Conservation (phyloP, 2,113 vertebrate genomes). For the Sisor rabdophorus region DNA sequence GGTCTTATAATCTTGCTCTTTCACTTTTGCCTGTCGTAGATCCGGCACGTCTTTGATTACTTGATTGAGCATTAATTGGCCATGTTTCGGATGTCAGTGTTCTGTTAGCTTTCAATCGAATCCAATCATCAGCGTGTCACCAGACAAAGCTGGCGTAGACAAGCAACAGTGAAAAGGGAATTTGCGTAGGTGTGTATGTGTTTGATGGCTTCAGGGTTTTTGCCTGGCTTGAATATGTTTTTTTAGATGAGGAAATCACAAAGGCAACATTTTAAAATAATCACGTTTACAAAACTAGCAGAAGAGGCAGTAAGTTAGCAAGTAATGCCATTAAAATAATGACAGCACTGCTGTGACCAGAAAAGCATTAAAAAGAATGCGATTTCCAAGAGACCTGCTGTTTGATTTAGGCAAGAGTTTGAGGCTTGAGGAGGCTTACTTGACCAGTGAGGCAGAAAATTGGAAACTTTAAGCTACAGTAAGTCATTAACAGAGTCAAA, state of each 20-base stretch:
- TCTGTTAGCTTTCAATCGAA: slow-evolving; percentile 63
- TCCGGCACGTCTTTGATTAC: slow-evolving; percentile 58
- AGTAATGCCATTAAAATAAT: slow-evolving; percentile 34
- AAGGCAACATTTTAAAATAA: background rate
- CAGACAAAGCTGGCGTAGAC: background rate
- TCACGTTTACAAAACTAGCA: background rate
- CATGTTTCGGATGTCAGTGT: slow-evolving; percentile 55
- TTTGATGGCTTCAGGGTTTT: background rate
- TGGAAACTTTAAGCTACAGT: slow-evolving; percentile 68
- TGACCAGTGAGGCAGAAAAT: slow-evolving; percentile 66
- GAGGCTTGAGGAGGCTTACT: slow-evolving; percentile 57
- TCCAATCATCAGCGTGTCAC: slow-evolving; percentile 55
- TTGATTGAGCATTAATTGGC: slow-evolving; percentile 63
- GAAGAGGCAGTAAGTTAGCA: slow-evolving; percentile 1
- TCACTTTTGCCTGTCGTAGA: slow-evolving; percentile 33
- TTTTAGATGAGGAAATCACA: background rate
- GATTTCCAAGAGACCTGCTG: slow-evolving; percentile 53
- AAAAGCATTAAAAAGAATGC: slow-evolving; percentile 33
- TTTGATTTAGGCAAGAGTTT: slow-evolving; percentile 41
- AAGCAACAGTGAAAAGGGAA: slow-evolving; percentile 27
- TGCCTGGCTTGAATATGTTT: background rate
- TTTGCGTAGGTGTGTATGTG: slow-evolving; percentile 17
- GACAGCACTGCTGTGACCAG: slow-evolving; percentile 1
- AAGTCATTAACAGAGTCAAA: slow-evolving; percentile 71
- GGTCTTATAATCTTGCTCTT: slow-evolving; percentile 24